phyloP scores from a whole-genome alignment of 2,113 vertebrate genomes.

The Phyllostomus hastatus region DNA sequence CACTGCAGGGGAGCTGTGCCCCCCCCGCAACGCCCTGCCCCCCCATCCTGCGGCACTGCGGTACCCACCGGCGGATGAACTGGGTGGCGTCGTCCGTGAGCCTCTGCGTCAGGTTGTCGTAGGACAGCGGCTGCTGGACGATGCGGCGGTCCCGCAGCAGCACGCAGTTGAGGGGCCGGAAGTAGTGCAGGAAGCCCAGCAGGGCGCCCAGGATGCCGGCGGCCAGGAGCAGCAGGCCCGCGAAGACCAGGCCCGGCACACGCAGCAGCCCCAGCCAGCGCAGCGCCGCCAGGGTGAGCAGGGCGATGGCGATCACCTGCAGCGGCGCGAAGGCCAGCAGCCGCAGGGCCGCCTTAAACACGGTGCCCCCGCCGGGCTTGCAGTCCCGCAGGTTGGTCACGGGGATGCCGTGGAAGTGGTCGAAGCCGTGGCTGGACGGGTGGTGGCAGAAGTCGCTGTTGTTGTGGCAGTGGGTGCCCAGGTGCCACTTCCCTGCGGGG shows the following conservation, averaged over 20 bases:
- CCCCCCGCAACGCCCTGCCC: no score
- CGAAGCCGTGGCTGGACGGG: constrained; percentile 88
- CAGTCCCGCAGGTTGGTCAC: constrained; percentile 91
- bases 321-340: constrained; percentile 52
- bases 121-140: constrained; percentile 86
- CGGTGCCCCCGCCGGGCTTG: constrained; percentile 81
- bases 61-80: constrained; percentile 85
- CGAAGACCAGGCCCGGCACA: constrained; percentile 34
- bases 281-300: constrained; percentile 70
- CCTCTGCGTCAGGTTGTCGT: constrained; percentile 87
- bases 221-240: constrained; percentile 43
- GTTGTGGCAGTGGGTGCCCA: constrained; percentile 88
- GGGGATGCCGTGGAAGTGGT: constrained; percentile 88
- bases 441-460: constrained; percentile 92
- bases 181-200: constrained; percentile 73
- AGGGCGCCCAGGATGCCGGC: not conserved
- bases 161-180: constrained; percentile 89
- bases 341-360: constrained; percentile 74
- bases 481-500: constrained; percentile 91
- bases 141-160: constrained; percentile 84
- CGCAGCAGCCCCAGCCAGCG: constrained; percentile 64
- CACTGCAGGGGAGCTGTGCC: no score
- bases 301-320: not conserved
- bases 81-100: constrained; percentile 83
- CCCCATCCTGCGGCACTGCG: no score